Evolutionary conservation across 2,888 invertebrate genomes (phyloP).

Genomic region (Stenichneumon culpator): DNA sequence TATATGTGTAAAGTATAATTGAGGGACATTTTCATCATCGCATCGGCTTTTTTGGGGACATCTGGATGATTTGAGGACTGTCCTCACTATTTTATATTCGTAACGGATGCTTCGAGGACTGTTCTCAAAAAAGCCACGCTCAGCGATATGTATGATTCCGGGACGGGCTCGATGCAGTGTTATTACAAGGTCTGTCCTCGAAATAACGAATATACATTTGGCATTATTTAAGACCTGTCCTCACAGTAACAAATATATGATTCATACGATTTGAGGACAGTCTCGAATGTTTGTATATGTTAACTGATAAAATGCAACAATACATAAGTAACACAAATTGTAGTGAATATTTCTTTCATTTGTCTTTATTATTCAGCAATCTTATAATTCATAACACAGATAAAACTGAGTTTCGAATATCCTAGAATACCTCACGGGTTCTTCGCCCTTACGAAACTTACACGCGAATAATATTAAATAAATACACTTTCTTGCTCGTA

Average conservation of each 20-base stretch:
- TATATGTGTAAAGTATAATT: neutral
- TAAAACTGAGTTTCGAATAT: neutral
- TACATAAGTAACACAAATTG: neutral
- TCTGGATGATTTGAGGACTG: neutral
- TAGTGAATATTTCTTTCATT: neutral
- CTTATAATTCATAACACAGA: neutral
- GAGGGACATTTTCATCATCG: slow-evolving; percentile 1
- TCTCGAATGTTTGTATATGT: neutral
- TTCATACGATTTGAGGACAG: neutral
- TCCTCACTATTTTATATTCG: slow-evolving; percentile 6
- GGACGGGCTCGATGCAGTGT: neutral
- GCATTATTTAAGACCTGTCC: neutral
- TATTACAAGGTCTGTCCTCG: neutral
- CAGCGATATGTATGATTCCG: neutral
- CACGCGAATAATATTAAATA: slow-evolving; percentile 2
- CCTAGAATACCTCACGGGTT: too few species aligned
- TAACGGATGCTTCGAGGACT: neutral
- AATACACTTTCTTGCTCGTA: neutral
- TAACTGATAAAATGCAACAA: neutral
- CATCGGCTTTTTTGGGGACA: slow-evolving; percentile 6
- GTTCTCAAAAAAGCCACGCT: neutral
- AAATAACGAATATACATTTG: neutral
- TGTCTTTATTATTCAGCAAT: neutral
- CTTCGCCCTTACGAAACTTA: slow-evolving; percentile 4
- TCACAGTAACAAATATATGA: neutral